Evolutionary conservation across 2,113 vertebrate genomes (phyloP).

Genomic region (Anhinga rufa): DNA sequence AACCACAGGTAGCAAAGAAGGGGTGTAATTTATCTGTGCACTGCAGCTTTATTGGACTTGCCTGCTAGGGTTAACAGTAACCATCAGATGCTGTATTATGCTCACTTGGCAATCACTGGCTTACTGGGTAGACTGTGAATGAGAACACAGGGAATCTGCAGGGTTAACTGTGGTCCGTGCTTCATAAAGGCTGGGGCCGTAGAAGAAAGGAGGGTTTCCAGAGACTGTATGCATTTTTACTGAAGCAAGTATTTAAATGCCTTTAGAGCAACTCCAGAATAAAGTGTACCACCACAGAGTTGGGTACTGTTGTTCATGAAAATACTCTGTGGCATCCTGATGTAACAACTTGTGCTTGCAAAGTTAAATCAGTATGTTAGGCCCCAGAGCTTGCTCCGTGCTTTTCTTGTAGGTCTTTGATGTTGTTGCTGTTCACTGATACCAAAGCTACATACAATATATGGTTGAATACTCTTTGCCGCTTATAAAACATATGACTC

Average conservation of each 20-base stretch:
- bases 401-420: neutral
- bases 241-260: neutral
- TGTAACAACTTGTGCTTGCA: neutral
- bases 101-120: neutral
- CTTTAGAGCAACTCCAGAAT: conserved; percentile 5
- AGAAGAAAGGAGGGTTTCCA: neutral
- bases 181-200: neutral
- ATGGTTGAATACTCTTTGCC: conserved; percentile 1
- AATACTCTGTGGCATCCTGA: neutral
- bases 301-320: neutral
- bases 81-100: neutral
- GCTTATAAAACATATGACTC: conserved; percentile 7
- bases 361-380: neutral
- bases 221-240: neutral
- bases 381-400: neutral
- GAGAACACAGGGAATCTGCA: neutral
- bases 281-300: neutral
- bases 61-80: neutral
- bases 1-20: neutral
- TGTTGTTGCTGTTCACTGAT: conserved; percentile 7
- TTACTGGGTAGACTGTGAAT: neutral
- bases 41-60: neutral
- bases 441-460: neutral
- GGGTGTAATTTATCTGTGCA: neutral
- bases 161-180: neutral